phyloP scores from a whole-genome alignment of 1,140 invertebrate species.

The Phymorhynchus buccinoides region DNA sequence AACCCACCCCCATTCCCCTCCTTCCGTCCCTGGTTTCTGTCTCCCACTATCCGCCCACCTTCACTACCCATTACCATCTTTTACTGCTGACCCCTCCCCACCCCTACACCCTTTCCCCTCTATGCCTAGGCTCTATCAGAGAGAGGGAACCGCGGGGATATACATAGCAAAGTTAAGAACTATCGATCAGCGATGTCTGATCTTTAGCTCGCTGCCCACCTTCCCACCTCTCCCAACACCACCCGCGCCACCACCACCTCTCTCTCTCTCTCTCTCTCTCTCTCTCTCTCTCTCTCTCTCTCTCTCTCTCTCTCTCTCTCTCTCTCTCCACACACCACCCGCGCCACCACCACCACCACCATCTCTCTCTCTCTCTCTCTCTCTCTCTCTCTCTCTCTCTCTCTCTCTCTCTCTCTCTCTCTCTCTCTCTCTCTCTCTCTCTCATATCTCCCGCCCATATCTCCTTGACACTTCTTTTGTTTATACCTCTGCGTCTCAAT shows the following conservation, averaged over 20 bases:
- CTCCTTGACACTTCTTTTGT: too few species aligned
- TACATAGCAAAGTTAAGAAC: neutral
- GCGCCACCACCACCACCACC: neutral
- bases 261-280: neutral
- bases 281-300: neutral
- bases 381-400: neutral
- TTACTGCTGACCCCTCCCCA: too few species aligned
- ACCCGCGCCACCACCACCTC: neutral
- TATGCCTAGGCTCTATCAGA: neutral
- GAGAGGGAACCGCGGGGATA: neutral
- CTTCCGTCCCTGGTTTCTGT: too few species aligned
- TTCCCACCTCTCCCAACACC: neutral
- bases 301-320: neutral
- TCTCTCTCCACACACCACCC: too few species aligned
- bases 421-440: too few species aligned
- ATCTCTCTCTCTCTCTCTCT: neutral
- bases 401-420: neutral
- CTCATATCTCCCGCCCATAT: too few species aligned
- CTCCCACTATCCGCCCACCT: neutral
- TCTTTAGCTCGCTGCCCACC: neutral
- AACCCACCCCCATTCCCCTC: too few species aligned
- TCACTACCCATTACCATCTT: neutral
- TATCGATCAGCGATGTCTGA: neutral
- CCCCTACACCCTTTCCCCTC: neutral
- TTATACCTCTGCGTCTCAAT: too few species aligned